Evolutionary conservation across 2,888 invertebrate genomes (phyloP).

Genomic region (Serripes groenlandicus): DNA sequence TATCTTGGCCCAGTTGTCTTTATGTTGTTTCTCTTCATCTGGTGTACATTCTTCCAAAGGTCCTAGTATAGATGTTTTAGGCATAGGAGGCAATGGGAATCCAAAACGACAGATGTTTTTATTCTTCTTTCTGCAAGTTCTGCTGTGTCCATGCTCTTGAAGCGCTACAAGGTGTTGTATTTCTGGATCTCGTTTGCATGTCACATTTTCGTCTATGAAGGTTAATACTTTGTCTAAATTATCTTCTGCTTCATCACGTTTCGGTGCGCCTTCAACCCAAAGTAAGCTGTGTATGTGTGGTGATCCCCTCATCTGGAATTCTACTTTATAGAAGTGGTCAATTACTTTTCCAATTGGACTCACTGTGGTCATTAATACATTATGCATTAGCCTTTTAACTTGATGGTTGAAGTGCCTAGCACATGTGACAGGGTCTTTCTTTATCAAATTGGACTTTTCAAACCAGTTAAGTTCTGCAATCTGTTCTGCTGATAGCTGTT

Average conservation of each 20-base stretch:
- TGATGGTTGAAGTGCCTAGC: background rate
- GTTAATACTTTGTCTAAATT: background rate
- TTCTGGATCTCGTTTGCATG: background rate
- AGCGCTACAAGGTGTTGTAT: background rate
- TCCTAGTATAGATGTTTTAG: slow-evolving; percentile 17
- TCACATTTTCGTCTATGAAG: background rate
- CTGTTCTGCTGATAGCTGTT: background rate
- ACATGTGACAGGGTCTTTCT: background rate
- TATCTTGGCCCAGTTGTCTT: background rate
- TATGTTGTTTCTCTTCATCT: background rate
- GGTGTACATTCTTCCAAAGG: slow-evolving; percentile 26
- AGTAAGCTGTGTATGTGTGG: background rate
- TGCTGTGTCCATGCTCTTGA: background rate
- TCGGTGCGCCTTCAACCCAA: background rate
- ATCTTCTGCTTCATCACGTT: background rate
- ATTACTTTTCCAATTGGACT: background rate
- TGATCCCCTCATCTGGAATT: background rate
- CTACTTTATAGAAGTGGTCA: background rate
- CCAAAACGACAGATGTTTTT: background rate
- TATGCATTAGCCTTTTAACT: background rate
- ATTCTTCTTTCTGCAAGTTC: background rate
- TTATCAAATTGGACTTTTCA: background rate
- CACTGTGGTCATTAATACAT: background rate
- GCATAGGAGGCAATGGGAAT: background rate
- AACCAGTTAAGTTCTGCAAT: background rate